Evolutionary conservation across 23 tunicate species (phyloP).

Genomic region (Ciona savignyi): DNA sequence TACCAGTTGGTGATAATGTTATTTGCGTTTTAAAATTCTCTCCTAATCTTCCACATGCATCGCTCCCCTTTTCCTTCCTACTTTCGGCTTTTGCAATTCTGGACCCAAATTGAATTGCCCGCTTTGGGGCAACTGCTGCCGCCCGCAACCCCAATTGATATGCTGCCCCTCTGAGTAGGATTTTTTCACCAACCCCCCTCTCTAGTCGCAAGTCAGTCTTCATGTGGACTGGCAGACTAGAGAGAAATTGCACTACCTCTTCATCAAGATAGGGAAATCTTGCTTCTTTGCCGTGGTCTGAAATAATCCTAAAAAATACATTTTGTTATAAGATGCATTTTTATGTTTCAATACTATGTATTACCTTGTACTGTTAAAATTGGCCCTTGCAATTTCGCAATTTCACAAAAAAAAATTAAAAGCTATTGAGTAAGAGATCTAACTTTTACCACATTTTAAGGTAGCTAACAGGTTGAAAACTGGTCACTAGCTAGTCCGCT

Average conservation of each 20-base stretch:
- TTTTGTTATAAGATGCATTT: no score
- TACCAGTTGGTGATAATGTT: neutral
- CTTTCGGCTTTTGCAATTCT: slow-evolving; percentile 77
- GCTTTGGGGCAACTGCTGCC: slow-evolving; percentile 63
- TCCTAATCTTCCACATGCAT: slow-evolving; percentile 42
- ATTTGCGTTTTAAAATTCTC: neutral
- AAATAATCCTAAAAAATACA: slow-evolving; percentile 48
- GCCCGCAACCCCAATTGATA: slow-evolving; percentile 49
- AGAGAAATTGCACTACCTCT: slow-evolving; percentile 44
- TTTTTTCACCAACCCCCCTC: slow-evolving; percentile 84
- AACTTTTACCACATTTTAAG: no score
- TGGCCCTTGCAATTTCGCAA: no score
- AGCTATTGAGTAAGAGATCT: no score
- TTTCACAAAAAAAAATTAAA: no score
- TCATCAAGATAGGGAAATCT: slow-evolving; percentile 87
- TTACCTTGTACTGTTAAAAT: no score
- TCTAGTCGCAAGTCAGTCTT: slow-evolving; percentile 41
- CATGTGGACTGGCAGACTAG: slow-evolving; percentile 17
- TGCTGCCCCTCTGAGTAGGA: slow-evolving; percentile 70
- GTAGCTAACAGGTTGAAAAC: no score
- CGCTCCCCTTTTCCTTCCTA: slow-evolving; percentile 67
- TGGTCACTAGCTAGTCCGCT: no score
- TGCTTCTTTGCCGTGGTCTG: slow-evolving; percentile 82
- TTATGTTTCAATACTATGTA: no score
- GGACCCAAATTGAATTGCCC: slow-evolving; percentile 98